Base-by-base conservation (phyloP, 2,888 invertebrate genomes). In the Pyrrhia umbra region DNA sequence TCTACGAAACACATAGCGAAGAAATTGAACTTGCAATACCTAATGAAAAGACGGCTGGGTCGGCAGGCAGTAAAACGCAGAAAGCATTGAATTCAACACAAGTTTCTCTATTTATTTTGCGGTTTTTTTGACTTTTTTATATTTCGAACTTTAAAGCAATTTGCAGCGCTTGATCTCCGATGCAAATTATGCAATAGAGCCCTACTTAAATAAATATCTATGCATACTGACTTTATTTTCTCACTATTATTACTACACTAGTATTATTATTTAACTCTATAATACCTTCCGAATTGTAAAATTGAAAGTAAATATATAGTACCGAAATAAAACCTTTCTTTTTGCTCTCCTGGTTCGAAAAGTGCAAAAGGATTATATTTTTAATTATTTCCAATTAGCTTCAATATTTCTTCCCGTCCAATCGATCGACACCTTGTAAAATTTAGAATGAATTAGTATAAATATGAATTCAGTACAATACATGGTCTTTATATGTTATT, bases 51-150 rank as follows among this genome's bases (percentile, higher is more conserved):
- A 37, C 18, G n/a, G 9, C 4, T 16, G 47, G 27, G 21, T 46
- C 20, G 40, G 9, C 34, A 40, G 39, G 45, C 16, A 42, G 16
- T 34, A 46, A 45, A 23, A 45, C 59, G 15, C 27, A 37, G 50
- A 51, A 43, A 43, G 34, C 23, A 46, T 70, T 39, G 45, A 43
- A 65, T 58, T 40, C 34, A 13, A 27, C 34, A 58, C 15, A 52
- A 58, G 43, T 65, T 71, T 52, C 30, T 49, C 25, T 37, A 43
- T 39, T 47, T 46, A 34, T 70, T 55, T 68, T 47, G 46, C 20
- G 21, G 34, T 46, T 61, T 52, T 20, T 56, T 70, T 63, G 21
- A 68, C 65, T 63, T 65, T 67, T 70, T 71, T 52, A 50, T 21
- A 40, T 27, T 40, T 15, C 8, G 3, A 70, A 52, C 56, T 63